Conservation (phyloP, 2,888 invertebrate genomes). For the Heliconius aoede region DNA sequence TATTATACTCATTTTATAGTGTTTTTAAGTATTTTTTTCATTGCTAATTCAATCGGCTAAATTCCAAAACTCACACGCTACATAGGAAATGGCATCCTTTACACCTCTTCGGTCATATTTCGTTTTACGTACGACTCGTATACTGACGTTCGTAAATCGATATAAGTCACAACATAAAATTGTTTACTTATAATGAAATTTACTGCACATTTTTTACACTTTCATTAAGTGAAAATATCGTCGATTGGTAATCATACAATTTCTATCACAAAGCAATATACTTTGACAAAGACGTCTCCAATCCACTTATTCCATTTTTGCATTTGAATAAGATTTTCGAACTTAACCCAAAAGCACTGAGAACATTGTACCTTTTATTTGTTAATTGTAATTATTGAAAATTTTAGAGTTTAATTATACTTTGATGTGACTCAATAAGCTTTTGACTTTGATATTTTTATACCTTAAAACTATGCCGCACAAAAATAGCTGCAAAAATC, state of each 20-base stretch:
- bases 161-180: neutral
- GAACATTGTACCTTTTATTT: neutral
- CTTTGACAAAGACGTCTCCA: slow-evolving; percentile 18
- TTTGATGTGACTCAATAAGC: neutral
- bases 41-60: slow-evolving; percentile 1
- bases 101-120: neutral
- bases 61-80: neutral
- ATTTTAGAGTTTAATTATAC: neutral
- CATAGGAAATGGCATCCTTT: neutral
- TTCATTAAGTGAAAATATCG: neutral
- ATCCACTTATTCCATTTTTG: slow-evolving; percentile 17
- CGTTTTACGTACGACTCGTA: neutral
- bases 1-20: neutral
- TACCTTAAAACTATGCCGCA: slow-evolving; percentile 50
- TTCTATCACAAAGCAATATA: slow-evolving; percentile 9
- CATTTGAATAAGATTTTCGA: slow-evolving; percentile 3
- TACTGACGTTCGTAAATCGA: neutral
- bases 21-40: neutral
- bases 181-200: neutral
- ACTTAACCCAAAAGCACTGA: slow-evolving; percentile 10
- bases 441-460: slow-evolving; percentile 16
- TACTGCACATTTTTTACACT: neutral
- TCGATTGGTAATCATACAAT: slow-evolving; percentile 18
- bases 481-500: slow-evolving; percentile 79
- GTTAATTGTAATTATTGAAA: neutral